Evolutionary conservation across 2,797 vertebrate genomes (phyloP), one percentile per base, ranked within the genome.

Genomic region (Anas bernieri): DNA sequence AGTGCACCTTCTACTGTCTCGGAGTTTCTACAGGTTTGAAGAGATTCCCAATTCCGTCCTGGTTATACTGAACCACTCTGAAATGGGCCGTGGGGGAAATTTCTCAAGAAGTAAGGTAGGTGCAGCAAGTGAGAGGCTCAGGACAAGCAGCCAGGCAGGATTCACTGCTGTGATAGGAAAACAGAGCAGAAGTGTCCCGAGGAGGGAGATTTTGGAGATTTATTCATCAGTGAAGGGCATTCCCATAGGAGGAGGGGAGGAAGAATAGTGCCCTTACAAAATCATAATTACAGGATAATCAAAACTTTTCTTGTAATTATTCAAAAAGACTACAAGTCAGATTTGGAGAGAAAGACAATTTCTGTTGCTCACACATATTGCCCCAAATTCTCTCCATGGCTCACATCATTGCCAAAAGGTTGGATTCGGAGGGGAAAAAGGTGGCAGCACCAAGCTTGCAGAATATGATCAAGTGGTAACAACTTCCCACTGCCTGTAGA

Each of bases 21-120:
- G 1, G 39, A 28, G 6, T 46, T 92, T 52, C 75, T n/a, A 18
- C 0, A 0, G 22, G 50, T 52, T 83, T 48, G 22, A 25, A 20
- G 46, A 64, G 33, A 35, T 74, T 74, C 39, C 12, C 16, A 8
- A 2, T 16, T 62, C 33, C 66, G 12, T 35, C 4, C 2, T 21
- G n/a, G 46, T 68, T 35, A 3, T 21, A 45, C 26, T 4, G 18
- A 69, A 64, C 43, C 23, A 31, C 20, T 68, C 41, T 18, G 17
- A 35, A 67, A 56, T 0, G 3, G 64, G 59, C 31, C 37, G 37
- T 52, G 33, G 31, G 33, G 78, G 17, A 66, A 6, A 26, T 26
- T 25, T 26, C 18, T 74, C 39, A 11, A 91, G 78, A 55, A 52
- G 16, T 12, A 78, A 52, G 39, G 35, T 22, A 17, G 33, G 7